These are phyloP conservation scores for Knipowitschia caucasica DNA, from an alignment of 2,797 vertebrate genomes.

Conservation along the genomic window DNA sequence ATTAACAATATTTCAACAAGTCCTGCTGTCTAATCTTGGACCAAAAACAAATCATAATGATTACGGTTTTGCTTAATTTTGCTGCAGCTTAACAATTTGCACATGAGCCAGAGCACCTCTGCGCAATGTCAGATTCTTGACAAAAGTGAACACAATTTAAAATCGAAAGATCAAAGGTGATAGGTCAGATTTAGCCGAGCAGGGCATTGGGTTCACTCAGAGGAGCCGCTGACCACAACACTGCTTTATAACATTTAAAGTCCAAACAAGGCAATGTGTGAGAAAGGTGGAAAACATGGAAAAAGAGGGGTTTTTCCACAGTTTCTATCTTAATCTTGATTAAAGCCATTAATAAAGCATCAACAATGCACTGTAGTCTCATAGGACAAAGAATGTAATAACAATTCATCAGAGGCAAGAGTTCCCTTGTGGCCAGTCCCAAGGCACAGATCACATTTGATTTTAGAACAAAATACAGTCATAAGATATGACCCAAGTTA, in stretches of 20 bases:
- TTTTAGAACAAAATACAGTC: no score
- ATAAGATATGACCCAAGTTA: neutral
- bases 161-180: constrained; percentile 69
- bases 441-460: neutral
- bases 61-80: neutral
- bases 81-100: constrained; percentile 23
- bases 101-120: constrained; percentile 49
- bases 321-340: no score
- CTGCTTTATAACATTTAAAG: neutral
- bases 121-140: constrained; percentile 71
- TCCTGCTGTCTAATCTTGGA: neutral
- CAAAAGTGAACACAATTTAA: constrained; percentile 70
- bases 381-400: neutral
- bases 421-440: neutral
- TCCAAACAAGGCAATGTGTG: no score
- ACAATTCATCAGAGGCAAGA: neutral
- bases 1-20: neutral
- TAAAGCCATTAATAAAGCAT: no score
- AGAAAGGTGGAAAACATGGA: no score
- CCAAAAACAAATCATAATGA: neutral
- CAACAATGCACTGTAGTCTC: no score
- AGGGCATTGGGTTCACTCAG: constrained; percentile 50
- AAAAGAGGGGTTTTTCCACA: no score
- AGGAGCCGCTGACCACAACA: constrained; percentile 33
- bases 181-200: constrained; percentile 70